Percentiles rank a stretch among this genome's conserved stretches.
Evolutionary conservation across 2,888 invertebrate genomes (phyloP).

Genomic region (Conchocele bisecta): DNA sequence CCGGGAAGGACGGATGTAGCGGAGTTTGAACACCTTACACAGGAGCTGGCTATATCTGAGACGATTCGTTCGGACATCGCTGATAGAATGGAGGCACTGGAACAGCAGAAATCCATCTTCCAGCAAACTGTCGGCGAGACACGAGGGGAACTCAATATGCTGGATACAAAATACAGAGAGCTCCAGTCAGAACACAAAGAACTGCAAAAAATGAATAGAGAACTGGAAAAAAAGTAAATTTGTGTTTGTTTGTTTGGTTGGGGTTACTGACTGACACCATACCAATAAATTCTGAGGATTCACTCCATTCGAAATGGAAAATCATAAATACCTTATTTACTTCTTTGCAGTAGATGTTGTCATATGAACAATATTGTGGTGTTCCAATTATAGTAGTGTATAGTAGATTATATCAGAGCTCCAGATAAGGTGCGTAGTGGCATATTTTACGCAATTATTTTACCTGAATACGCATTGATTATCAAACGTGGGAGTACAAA

Average conservation of each 20-base stretch:
- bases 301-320: no score
- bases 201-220: slow-evolving; percentile 57
- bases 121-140: slow-evolving; percentile 69
- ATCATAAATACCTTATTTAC: no score
- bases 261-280: no score
- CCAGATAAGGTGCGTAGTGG: no score
- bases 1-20: slow-evolving; percentile 47
- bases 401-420: no score
- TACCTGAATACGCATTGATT: no score
- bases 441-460: no score
- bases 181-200: slow-evolving; percentile 58
- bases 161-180: slow-evolving; percentile 64
- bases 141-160: slow-evolving; percentile 67
- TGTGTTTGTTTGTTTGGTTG: neutral
- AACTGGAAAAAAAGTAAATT: slow-evolving; percentile 67
- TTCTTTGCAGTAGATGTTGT: no score
- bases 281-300: no score
- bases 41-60: slow-evolving; percentile 65
- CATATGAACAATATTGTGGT: no score
- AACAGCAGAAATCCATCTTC: slow-evolving; percentile 67
- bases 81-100: slow-evolving; percentile 68
- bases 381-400: no score
- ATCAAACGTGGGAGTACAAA: no score
- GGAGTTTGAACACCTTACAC: slow-evolving; percentile 61
- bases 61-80: slow-evolving; percentile 61